Evolutionary conservation across 2,797 vertebrate genomes (phyloP).

Genomic region (Phoxinus dragarum): DNA sequence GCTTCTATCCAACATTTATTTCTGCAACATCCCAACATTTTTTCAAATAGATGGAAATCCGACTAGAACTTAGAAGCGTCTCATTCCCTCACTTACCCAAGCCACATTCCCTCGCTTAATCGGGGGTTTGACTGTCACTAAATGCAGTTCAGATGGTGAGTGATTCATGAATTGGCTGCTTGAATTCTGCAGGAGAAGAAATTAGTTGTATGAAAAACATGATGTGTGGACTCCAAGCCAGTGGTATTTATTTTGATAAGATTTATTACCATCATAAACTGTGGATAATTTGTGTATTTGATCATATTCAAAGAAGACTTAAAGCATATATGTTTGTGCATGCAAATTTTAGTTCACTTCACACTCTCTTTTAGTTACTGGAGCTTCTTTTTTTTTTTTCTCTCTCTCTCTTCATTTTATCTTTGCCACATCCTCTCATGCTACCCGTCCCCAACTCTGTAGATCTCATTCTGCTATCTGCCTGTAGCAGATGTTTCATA

Average conservation of each 20-base stretch:
- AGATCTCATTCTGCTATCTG: slow-evolving; percentile 21
- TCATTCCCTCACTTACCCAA: not conserved
- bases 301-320: not conserved
- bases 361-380: not conserved
- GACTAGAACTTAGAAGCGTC: not conserved
- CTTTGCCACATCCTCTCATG: slow-evolving; percentile 34
- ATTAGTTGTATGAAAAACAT: not conserved
- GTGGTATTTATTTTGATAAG: not conserved
- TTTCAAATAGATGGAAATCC: not conserved
- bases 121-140: not conserved
- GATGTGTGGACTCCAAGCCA: not conserved
- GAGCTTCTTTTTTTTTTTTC: not conserved
- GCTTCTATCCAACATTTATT: not conserved
- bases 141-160: not conserved
- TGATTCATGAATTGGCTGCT: not conserved
- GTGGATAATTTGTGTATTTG: not conserved
- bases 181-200: not conserved
- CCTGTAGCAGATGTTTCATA: slow-evolving; percentile 11
- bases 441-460: not conserved
- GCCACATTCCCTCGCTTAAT: not conserved
- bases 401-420: slow-evolving; percentile 8
- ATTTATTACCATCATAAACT: not conserved
- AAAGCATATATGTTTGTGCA: not conserved
- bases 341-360: not conserved
- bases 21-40: not conserved